Evolutionary conservation across 1,140 invertebrate species (phyloP).

Genomic region (Scaptomyza pallida): DNA sequence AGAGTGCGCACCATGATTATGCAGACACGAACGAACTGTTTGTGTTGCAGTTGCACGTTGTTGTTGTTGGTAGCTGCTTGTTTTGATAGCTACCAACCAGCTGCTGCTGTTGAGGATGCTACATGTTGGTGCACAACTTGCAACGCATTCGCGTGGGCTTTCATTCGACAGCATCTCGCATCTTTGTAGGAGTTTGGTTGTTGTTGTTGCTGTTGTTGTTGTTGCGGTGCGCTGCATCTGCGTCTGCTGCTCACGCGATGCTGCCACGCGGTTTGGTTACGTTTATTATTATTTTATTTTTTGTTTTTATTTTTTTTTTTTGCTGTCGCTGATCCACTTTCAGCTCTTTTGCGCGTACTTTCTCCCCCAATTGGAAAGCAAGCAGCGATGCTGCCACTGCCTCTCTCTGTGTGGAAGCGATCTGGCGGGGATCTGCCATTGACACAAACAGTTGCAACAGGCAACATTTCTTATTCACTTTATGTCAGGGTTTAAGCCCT

Average conservation of each 20-base stretch:
- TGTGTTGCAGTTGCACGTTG: background rate
- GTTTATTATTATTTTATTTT: conserved; percentile 69
- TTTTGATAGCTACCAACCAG: background rate
- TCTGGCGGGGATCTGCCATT: conserved; percentile 24
- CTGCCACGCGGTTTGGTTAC: conserved; percentile 73
- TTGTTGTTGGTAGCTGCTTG: background rate
- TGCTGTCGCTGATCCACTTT: conserved; percentile 78
- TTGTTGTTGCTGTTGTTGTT: conserved; percentile 1
- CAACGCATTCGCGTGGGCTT: conserved; percentile 64
- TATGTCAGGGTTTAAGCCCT: conserved; percentile 20
- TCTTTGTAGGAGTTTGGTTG: conserved; percentile 43
- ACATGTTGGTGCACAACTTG: conserved; percentile 21
- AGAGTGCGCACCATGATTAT: conserved; percentile 68
- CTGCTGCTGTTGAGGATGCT: conserved; percentile 27
- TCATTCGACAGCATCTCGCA: conserved; percentile 49
- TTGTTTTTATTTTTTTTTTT: conserved; percentile 53
- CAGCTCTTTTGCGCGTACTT: conserved; percentile 75
- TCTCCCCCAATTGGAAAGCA: conserved; percentile 78
- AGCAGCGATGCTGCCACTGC: conserved; percentile 23
- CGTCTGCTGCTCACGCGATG: conserved; percentile 70
- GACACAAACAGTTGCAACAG: conserved; percentile 7
- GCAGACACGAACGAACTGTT: conserved; percentile 51
- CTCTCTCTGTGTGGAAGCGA: background rate
- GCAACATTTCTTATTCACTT: background rate
- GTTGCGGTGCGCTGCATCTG: conserved; percentile 42